Percentiles rank a stretch among this genome's conserved stretches.
phyloP scores from a whole-genome alignment of 2,797 vertebrate genomes.

The Takifugu rubripes region DNA sequence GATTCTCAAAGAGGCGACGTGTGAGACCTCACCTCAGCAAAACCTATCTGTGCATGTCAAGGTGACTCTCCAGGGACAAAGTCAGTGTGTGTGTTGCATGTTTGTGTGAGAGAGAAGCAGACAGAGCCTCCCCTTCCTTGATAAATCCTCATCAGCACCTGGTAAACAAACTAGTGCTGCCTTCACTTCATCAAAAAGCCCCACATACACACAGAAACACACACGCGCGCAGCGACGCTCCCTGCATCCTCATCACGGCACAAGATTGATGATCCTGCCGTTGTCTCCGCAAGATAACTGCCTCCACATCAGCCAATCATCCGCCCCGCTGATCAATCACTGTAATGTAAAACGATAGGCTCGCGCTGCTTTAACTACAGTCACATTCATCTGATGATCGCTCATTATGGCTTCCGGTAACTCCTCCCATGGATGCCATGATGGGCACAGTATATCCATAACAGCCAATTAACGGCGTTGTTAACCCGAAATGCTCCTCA shows the following conservation, averaged over 20 bases:
- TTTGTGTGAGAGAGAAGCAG: conserved; percentile 17
- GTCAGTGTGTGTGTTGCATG: conserved; percentile 19
- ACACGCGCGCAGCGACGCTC: conserved; percentile 2
- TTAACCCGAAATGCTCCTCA: conserved; percentile 7
- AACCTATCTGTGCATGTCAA: conserved; percentile 65
- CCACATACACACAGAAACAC: conserved; percentile 13
- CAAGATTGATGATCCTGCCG: conserved; percentile 60
- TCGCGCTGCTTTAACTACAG: conserved; percentile 42
- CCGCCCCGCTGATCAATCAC: conserved; percentile 62
- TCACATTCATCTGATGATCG: conserved; percentile 22
- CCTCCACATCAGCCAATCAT: conserved; percentile 56
- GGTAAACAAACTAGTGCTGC: conserved; percentile 46
- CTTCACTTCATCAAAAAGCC: conserved; percentile 38
- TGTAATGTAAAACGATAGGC: conserved; percentile 61
- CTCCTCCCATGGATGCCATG: conserved; percentile 12
- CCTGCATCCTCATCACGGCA: conserved; percentile 35
- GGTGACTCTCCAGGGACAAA: conserved; percentile 56
- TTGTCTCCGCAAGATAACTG: conserved; percentile 59
- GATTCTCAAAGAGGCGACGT: conserved; percentile 55
- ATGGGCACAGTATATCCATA: conserved; percentile 12
- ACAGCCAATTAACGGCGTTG: conserved; percentile 6
- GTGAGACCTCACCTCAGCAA: conserved; percentile 53
- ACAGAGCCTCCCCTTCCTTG: conserved; percentile 7
- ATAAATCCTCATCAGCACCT: conserved; percentile 37
- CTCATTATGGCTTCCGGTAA: conserved; percentile 34